Base-by-base conservation (phyloP, 2,113 vertebrate genomes). In the Varanus komodoensis region DNA sequence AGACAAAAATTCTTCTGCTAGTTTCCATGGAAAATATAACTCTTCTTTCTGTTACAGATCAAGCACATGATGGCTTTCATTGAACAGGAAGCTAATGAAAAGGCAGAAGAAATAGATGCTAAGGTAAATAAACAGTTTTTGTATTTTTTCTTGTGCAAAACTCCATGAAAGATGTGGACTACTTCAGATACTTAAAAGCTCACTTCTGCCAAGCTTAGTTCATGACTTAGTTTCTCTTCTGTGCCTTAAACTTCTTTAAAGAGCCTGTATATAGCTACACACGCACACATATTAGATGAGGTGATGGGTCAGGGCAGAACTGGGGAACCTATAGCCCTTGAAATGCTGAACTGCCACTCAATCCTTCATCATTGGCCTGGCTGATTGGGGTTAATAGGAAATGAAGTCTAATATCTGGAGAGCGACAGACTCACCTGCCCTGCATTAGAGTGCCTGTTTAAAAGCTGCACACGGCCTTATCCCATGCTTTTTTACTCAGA, bases 31-130 rank as follows among this genome's bases (percentile, higher is more conserved):
- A 90, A 74, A 75, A 34, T 29, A 1, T 19, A 90, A 64, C 2
- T 85, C 81, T 74, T 93, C 29, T 92, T 96, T 87, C 32, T 64
- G 0, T 93, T 91, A 17, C 89, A 99, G 99, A 99, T 99, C 96
- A 99, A 99, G 92, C 99, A 99, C 94, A 99, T 99, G 99, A 99
- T 99, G 99, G 99, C 99, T 97, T 99, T 99, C 97, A 99, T 99
- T 29, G 99, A 99, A 93, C 99, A 99, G 96, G 99, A 99, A 96
- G 99, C 99, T 96, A 99, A 99, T 92, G 99, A 99, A 95, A 99
- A 99, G 95, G 99, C 99, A 85, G 99, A 99, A 95, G 99, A 99
- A 96, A 99, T 99, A 87, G 99, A 99, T 95, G 99, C 99, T 85
- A 99, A 99, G 98, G 99, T 99, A 96, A 97, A 94, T 91, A 86